These are phyloP conservation scores for Andrena hattorfiana DNA, from an alignment of 2,888 invertebrate genomes.

Conservation along the genomic window DNA sequence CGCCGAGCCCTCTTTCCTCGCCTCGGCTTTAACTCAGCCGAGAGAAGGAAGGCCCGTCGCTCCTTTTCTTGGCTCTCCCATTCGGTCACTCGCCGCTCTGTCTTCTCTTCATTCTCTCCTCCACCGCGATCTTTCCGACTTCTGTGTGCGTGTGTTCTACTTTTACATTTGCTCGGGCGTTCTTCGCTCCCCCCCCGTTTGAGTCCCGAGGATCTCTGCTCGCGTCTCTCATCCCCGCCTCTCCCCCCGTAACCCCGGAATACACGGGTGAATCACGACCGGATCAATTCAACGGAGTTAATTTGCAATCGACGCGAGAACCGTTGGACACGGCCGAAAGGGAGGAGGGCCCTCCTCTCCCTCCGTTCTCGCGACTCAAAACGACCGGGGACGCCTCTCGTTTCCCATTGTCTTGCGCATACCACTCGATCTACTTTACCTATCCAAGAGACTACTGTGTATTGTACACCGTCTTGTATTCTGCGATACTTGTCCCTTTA, in stretches of 20 bases:
- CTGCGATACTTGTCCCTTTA: constrained; percentile 46
- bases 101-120: constrained; percentile 46
- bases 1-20: neutral
- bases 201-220: constrained; percentile 59
- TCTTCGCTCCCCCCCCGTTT: constrained; percentile 28
- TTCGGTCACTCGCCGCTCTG: constrained; percentile 42
- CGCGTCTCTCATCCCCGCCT: neutral
- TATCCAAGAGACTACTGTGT: constrained; percentile 26
- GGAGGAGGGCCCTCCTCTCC: neutral
- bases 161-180: constrained; percentile 60
- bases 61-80: constrained; percentile 53
- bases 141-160: constrained; percentile 72
- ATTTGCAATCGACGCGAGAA: too few relatives aligned
- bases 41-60: constrained; percentile 27
- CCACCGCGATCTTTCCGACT: constrained; percentile 24
- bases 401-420: constrained; percentile 55
- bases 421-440: constrained; percentile 26
- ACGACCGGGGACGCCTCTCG: constrained; percentile 1
- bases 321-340: too few relatives aligned
- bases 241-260: neutral
- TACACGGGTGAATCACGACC: neutral
- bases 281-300: constrained; percentile 47
- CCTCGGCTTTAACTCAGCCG: constrained; percentile 12
- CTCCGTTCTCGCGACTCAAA: constrained; percentile 50
- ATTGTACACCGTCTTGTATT: constrained; percentile 42